Conservation (phyloP, 2,113 vertebrate genomes). For the Polyodon spathula region DNA sequence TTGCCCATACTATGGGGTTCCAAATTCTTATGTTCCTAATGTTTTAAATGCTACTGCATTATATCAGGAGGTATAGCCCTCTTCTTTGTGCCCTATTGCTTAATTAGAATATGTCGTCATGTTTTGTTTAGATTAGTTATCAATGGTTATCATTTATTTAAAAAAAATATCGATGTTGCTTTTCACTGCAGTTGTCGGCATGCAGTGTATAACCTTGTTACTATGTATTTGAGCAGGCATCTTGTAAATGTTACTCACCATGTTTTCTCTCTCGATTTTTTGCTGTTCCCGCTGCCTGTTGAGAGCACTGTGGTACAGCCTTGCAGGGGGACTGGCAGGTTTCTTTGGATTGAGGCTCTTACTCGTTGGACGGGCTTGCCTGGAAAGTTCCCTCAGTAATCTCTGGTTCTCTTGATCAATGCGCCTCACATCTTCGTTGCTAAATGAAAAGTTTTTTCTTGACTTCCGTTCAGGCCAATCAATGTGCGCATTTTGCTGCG, state of each 20-base stretch:
- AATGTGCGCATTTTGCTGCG: slow-evolving; percentile 40
- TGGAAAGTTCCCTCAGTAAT: slow-evolving; percentile 71
- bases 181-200: no score
- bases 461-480: slow-evolving; percentile 39
- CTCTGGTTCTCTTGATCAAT: slow-evolving; percentile 88
- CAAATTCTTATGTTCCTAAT: no score
- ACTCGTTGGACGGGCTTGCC: slow-evolving; percentile 46
- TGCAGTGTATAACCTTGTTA: no score
- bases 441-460: slow-evolving; percentile 84
- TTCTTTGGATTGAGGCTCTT: slow-evolving; percentile 37
- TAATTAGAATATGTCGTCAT: no score
- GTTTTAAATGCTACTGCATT: no score
- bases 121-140: no score
- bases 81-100: no score
- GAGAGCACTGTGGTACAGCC: slow-evolving; percentile 68
- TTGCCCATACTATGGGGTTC: no score
- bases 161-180: no score
- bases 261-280: slow-evolving; percentile 83
- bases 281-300: slow-evolving; percentile 83
- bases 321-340: slow-evolving; percentile 25
- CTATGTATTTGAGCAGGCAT: neutral
- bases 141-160: no score
- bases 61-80: no score
- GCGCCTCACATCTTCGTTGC: slow-evolving; percentile 67
- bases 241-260: slow-evolving; percentile 57